phyloP scores from a whole-genome alignment of 2,113 vertebrate species.

The Pteronura brasiliensis region DNA sequence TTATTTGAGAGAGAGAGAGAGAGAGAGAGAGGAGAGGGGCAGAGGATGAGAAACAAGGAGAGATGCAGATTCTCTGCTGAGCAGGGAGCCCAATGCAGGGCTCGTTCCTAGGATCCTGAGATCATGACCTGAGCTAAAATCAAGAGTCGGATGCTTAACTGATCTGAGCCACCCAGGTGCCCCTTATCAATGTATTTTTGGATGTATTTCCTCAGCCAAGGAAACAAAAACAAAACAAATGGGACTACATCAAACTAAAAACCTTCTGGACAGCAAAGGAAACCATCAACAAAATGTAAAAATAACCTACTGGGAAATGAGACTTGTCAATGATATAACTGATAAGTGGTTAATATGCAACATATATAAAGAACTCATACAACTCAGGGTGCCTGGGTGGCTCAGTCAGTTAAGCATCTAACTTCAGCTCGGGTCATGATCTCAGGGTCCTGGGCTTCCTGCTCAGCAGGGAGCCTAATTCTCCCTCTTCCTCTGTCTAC shows the following conservation, averaged over 20 bases:
- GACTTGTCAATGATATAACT: not conserved
- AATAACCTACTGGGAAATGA: not conserved
- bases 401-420: no score
- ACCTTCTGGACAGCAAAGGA: not conserved
- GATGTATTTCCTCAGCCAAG: not conserved
- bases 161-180: not conserved
- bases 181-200: not conserved
- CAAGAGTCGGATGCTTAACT: not conserved
- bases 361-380: not conserved
- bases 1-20: not conserved
- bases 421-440: no score
- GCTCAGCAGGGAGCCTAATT: no score
- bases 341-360: not conserved
- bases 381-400: no score
- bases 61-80: not conserved
- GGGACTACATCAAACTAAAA: not conserved
- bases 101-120: not conserved
- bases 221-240: not conserved
- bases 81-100: not conserved
- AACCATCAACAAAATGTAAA: not conserved
- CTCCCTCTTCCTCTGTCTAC: no score
- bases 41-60: not conserved
- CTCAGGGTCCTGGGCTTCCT: no score
- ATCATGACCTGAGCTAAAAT: not conserved
- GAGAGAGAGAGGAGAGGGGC: not conserved